Percentiles rank a stretch among this genome's conserved stretches.
These are phyloP conservation scores for Aporophyla nigra DNA, from an alignment of 2,888 invertebrate genomes.

Conservation along the genomic window DNA sequence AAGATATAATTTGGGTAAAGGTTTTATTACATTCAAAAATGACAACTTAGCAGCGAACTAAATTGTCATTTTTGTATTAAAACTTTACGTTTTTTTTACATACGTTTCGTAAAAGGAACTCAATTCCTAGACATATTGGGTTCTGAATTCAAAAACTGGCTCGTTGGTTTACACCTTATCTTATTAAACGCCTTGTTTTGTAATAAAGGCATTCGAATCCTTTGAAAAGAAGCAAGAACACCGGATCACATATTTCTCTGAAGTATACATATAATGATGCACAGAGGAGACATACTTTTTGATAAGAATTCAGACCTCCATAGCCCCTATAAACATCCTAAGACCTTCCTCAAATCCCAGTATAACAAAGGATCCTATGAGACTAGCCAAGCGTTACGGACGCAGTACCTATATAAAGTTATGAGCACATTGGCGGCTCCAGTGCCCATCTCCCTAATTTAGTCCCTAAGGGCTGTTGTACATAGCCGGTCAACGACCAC, in stretches of 20 bases:
- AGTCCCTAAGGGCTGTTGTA: conserved; percentile 27
- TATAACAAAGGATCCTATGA: conserved; percentile 23
- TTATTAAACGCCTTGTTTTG: no score
- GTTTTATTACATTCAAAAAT: no score
- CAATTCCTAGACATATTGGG: no score
- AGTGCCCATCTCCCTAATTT: conserved; percentile 24
- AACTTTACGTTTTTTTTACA: no score
- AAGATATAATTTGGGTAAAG: no score
- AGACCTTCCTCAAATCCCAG: conserved; percentile 14
- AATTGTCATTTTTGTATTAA: no score
- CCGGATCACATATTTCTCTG: neutral
- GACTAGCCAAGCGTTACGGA: conserved; percentile 21
- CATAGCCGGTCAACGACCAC: neutral
- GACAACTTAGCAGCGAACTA: no score
- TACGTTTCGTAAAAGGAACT: no score
- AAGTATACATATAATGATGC: neutral
- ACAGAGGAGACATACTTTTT: neutral
- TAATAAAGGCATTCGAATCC: no score
- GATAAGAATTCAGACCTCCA: neutral
- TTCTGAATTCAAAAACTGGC: no score
- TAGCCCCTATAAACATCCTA: neutral
- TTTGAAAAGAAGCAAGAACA: no score
- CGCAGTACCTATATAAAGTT: conserved; percentile 30
- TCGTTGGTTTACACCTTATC: no score
- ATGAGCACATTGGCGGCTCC: conserved; percentile 29